phyloP scores from a whole-genome alignment of 1,140 invertebrate species.

The Drosophila littoralis region DNA sequence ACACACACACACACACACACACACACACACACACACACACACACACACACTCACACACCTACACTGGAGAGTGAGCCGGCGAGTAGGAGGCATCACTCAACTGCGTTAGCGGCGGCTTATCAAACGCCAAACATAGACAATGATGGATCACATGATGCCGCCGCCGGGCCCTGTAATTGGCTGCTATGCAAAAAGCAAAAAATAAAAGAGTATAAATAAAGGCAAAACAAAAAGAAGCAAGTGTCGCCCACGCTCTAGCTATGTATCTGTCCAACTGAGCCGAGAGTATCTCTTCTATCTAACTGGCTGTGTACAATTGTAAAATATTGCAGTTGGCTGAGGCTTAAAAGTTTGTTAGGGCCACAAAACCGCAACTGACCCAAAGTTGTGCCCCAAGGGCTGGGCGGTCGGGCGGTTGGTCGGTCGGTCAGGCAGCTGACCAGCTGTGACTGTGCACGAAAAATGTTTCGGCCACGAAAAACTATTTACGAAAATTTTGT shows the following conservation, averaged over 20 bases:
- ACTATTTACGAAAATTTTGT: slow-evolving; percentile 83
- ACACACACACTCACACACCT: slow-evolving; percentile 15
- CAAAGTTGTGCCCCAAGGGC: slow-evolving; percentile 57
- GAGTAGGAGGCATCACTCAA: slow-evolving; percentile 66
- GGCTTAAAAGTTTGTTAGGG: slow-evolving; percentile 53
- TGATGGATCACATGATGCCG: slow-evolving; percentile 75
- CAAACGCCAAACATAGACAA: slow-evolving; percentile 82
- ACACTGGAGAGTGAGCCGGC: background rate
- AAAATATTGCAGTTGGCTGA: slow-evolving; percentile 75
- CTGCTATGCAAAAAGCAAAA: slow-evolving; percentile 48
- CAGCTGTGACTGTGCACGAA: slow-evolving; percentile 56
- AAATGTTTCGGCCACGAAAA: slow-evolving; percentile 65
- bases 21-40: background rate
- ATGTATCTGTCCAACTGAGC: slow-evolving; percentile 3
- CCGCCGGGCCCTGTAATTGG: slow-evolving; percentile 57
- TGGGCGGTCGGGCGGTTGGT: background rate
- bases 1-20: slow-evolving; percentile 54
- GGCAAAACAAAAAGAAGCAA: slow-evolving; percentile 2
- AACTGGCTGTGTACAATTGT: slow-evolving; percentile 63
- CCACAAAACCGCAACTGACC: slow-evolving; percentile 72
- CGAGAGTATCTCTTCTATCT: slow-evolving; percentile 12
- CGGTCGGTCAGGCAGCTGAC: slow-evolving; percentile 22
- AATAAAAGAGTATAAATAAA: slow-evolving; percentile 5
- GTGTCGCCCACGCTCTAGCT: slow-evolving; percentile 3
- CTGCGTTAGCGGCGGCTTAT: slow-evolving; percentile 70